Percentiles rank a stretch among this genome's conserved stretches.
These are phyloP conservation scores for Gymnocheta viridis DNA, from an alignment of 2,888 invertebrate species.

Conservation along the genomic window DNA sequence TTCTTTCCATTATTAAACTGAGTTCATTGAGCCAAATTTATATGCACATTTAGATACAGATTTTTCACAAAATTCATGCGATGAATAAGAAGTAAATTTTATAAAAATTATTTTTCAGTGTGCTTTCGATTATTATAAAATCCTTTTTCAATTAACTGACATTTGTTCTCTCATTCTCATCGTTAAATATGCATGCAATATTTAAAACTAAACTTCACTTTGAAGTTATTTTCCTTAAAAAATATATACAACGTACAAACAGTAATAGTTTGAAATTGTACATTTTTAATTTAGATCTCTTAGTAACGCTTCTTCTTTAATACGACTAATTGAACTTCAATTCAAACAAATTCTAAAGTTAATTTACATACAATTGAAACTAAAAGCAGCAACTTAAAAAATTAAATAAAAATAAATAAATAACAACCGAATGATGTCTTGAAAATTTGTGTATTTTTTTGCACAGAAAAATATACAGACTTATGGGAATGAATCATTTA, in stretches of 20 bases:
- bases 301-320: conserved; percentile 1
- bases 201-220: not conserved
- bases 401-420: not conserved
- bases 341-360: conserved; percentile 22
- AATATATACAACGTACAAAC: not conserved
- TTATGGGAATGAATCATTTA: conserved; percentile 36
- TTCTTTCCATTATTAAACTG: no score
- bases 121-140: no score
- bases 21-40: no score
- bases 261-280: not conserved
- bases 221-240: not conserved
- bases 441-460: not conserved
- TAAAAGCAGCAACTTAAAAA: not conserved
- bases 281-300: not conserved
- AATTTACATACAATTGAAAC: conserved; percentile 30
- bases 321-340: conserved; percentile 48
- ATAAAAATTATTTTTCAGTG: no score
- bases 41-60: no score
- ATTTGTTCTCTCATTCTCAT: no score
- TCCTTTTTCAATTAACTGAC: no score
- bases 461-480: not conserved
- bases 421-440: conserved; percentile 19
- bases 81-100: no score
- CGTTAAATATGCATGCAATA: no score
- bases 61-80: no score